Percentiles rank a stretch among this genome's conserved stretches.
These are phyloP conservation scores for Atethmia centrago DNA, from an alignment of 2,888 invertebrate genomes.

Conservation along the genomic window DNA sequence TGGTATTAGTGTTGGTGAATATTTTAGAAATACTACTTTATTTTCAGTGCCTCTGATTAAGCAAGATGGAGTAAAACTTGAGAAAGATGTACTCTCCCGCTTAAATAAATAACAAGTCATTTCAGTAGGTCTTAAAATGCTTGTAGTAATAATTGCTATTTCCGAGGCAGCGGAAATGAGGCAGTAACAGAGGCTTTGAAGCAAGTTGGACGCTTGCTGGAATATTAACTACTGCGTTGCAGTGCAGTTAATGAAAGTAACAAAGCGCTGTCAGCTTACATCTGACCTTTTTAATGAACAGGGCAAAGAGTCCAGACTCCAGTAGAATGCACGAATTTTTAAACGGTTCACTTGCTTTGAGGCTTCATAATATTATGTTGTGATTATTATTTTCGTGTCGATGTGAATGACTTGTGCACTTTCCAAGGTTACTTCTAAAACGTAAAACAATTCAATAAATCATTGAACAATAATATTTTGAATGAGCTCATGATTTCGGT, in stretches of 20 bases:
- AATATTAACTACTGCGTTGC: conserved; percentile 7
- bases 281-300: conserved; percentile 7
- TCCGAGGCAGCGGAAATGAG: conserved; percentile 40
- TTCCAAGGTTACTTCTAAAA: conserved; percentile 28
- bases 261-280: conserved; percentile 26
- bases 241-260: conserved; percentile 22
- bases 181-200: conserved; percentile 41
- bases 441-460: conserved; percentile 32
- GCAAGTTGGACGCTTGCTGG: conserved; percentile 45
- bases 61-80: not conserved
- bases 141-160: conserved; percentile 24
- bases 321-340: conserved; percentile 15
- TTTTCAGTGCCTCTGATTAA: conserved; percentile 31
- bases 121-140: not conserved
- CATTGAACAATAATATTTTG: conserved; percentile 26
- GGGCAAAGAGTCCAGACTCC: not conserved
- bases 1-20: conserved; percentile 50
- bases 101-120: not conserved
- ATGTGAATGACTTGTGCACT: conserved; percentile 64
- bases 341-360: conserved; percentile 43
- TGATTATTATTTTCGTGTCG: conserved; percentile 60
- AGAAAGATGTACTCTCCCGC: not conserved
- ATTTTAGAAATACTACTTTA: conserved; percentile 40
- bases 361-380: conserved; percentile 44
- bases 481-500: conserved; percentile 15